These are phyloP conservation scores for Diarsia brunnea DNA, from an alignment of 2,888 invertebrate species.

Conservation along the genomic window DNA sequence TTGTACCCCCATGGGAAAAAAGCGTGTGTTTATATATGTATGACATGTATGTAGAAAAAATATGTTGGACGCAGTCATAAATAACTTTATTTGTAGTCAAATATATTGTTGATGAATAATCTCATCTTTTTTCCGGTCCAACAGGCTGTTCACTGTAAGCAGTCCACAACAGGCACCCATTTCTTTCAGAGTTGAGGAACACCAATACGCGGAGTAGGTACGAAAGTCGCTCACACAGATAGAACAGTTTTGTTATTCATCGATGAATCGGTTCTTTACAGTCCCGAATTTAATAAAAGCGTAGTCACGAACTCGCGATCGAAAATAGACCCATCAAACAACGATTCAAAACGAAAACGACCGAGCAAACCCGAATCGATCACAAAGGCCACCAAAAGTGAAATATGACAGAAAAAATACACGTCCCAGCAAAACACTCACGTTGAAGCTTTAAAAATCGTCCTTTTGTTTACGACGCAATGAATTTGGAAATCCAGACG, in stretches of 20 bases:
- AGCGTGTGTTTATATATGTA: too few species aligned
- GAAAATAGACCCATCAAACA: slow-evolving; percentile 15
- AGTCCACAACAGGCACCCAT: neutral
- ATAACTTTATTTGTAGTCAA: neutral
- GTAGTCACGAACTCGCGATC: slow-evolving; percentile 1
- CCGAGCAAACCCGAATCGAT: slow-evolving; percentile 55
- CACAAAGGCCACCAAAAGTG: slow-evolving; percentile 68
- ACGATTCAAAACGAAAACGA: slow-evolving; percentile 34
- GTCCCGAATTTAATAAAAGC: neutral
- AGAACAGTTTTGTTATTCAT: neutral
- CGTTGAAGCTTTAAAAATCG: slow-evolving; percentile 79
- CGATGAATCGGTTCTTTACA: neutral
- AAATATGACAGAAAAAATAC: slow-evolving; percentile 74
- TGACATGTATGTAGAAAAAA: too few species aligned
- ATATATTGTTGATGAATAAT: neutral
- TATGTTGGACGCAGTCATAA: neutral
- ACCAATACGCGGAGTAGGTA: too few species aligned
- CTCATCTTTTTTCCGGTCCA: neutral
- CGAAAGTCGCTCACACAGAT: too few species aligned
- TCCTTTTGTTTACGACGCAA: slow-evolving; percentile 86
- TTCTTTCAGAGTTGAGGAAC: too few species aligned
- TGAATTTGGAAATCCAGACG: slow-evolving; percentile 85
- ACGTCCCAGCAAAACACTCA: slow-evolving; percentile 68
- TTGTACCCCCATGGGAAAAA: neutral
- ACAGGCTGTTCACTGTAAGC: too few species aligned